Percentiles rank a stretch among this genome's conserved stretches.
These are phyloP conservation scores for Drosophila lacteicornis DNA, from an alignment of 1,140 invertebrate genomes.

Conservation along the genomic window DNA sequence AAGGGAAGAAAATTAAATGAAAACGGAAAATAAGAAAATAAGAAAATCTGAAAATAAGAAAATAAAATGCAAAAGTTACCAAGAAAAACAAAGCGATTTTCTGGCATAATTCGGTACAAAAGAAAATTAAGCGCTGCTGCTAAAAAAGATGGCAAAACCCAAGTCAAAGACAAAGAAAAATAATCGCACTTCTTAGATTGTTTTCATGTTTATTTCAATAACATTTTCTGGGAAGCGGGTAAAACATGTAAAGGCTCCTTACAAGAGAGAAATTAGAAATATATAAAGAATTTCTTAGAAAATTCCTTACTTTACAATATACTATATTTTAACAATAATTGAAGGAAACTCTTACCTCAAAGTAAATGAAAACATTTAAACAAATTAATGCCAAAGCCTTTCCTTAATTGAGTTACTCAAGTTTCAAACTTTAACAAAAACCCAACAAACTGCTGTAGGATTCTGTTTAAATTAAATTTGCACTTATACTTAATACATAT, in stretches of 20 bases:
- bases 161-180: conserved; percentile 33
- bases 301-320: too few species aligned
- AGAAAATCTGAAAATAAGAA: conserved; percentile 36
- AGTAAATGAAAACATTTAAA: background rate
- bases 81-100: conserved; percentile 35
- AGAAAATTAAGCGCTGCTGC: conserved; percentile 26
- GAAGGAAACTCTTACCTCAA: background rate
- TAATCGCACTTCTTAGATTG: conserved; percentile 27
- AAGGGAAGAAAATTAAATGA: conserved; percentile 23
- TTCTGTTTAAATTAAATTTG: conserved; percentile 4
- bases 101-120: conserved; percentile 20
- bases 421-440: background rate
- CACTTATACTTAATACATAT: conserved; percentile 1
- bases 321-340: too few species aligned
- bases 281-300: too few species aligned
- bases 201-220: conserved; percentile 13
- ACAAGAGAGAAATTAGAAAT: too few species aligned
- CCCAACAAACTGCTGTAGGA: background rate
- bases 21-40: conserved; percentile 34
- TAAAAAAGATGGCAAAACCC: conserved; percentile 6
- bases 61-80: conserved; percentile 33
- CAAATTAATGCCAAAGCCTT: conserved; percentile 6
- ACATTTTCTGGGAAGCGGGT: background rate
- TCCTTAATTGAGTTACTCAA: conserved; percentile 16
- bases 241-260: too few species aligned